Base-by-base conservation (phyloP, 2,113 vertebrate genomes). In the Sylvietta virens region DNA sequence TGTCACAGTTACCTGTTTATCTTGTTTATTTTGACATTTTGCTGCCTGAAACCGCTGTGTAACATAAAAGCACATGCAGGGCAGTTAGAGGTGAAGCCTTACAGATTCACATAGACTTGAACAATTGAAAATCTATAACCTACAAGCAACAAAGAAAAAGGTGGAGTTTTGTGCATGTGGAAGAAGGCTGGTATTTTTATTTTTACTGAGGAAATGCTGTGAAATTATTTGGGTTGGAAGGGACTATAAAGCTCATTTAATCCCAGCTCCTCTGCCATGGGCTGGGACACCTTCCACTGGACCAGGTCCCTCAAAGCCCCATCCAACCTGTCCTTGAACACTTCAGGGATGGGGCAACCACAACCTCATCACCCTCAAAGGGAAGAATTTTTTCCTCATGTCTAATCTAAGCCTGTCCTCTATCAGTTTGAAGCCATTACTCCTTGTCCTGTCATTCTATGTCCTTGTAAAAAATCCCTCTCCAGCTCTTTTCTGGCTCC, bases 11-110 rank as follows among this genome's bases (percentile, higher is more conserved):
- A 88, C 85, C 88, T 83, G 71, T 93, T 95, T 88, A 91, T 92
- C 84, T 92, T 87, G 64, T 81, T 94, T 95, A 64, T 94, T 95
- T 87, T 95, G 92, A 80, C 58, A 21, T 77, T 95, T 85, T 93
- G 58, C 71, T 94, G 85, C 74, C 71, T 86, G 88, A 70, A 88
- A 70, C n/a, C 70, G 64, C 35, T 80, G 42, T 71, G 50, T 82
- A 90, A 86, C 66, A 66, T 54, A 80, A 83, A 90, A 90, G 30
- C 45, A 77, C 50, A 15, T 15, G 54, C 56, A 50, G 71, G 48
- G 54, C 0, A 0, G 47, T 80, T 82, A 62, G 62, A 85, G 71
- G 47, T 91, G 85, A 88, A 62, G 24, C 22, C 78, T 95, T 82
- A 65, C 57, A 88, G 74, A 39, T 58, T 77, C 47, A 51, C 33